Evolutionary conservation across 2,888 invertebrate genomes (phyloP).

Genomic region (Petrolisthes manimaculis): DNA sequence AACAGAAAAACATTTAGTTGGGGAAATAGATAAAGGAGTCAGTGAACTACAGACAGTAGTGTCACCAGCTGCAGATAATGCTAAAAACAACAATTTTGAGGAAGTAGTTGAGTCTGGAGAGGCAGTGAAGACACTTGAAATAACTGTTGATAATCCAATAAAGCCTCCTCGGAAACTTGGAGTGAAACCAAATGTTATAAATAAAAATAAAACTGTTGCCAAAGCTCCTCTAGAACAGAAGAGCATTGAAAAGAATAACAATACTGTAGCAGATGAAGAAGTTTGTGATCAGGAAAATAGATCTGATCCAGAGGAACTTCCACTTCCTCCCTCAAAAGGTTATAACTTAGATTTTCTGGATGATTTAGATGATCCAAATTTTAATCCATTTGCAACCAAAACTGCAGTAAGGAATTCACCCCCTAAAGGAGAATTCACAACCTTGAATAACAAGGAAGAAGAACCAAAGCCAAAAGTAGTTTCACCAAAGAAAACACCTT

Average conservation of each 20-base stretch:
- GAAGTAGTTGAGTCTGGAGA: not conserved
- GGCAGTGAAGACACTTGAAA: constrained; percentile 5
- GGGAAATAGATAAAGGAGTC: not conserved
- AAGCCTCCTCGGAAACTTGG: constrained; percentile 45
- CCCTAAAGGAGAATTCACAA: constrained; percentile 29
- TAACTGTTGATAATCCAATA: constrained; percentile 37
- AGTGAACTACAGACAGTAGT: not conserved
- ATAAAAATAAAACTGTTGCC: constrained; percentile 15
- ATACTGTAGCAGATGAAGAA: constrained; percentile 27
- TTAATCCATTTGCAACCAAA: constrained; percentile 61
- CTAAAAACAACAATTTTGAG: not conserved
- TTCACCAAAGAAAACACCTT: constrained; percentile 25
- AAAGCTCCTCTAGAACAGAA: constrained; percentile 32
- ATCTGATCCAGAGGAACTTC: constrained; percentile 39
- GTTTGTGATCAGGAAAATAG: constrained; percentile 9
- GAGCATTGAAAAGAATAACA: constrained; percentile 48
- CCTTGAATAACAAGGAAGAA: constrained; percentile 5
- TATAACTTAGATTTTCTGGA: constrained; percentile 64
- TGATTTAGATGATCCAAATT: constrained; percentile 60
- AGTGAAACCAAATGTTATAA: constrained; percentile 21
- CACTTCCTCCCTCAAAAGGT: constrained; percentile 59
- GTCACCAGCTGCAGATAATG: not conserved
- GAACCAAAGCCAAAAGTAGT: constrained; percentile 38
- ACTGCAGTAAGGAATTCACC: constrained; percentile 45
- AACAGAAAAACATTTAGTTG: not conserved